Base-by-base conservation (phyloP, 2,113 vertebrate genomes). In the Zootoca vivipara region DNA sequence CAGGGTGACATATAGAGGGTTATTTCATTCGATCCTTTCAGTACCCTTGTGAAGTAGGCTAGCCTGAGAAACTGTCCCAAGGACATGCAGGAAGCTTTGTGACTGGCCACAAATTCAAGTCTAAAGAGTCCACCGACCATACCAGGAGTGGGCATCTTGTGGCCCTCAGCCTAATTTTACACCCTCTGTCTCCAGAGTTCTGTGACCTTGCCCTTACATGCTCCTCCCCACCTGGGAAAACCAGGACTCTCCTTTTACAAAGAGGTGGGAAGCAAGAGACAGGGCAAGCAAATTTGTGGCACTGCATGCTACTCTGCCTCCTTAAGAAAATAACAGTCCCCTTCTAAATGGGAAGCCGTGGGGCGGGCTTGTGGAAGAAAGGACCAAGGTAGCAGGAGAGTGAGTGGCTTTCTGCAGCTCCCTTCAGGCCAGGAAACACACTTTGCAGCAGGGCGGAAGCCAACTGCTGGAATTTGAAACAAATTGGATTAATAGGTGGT, bases 401-500 rank as follows among this genome's bases (percentile, higher is more conserved):
- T 90, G 91, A 90, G 92, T 90, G 91, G 90, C 90, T 74, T 93
- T 92, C 87, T 89, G 89, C 93, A 93, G 93, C 92, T 90, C 94
- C 46, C 93, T 91, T 1, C 92, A 90, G 95, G 92, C 93, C 90
- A 89, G 86, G 92, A 92, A 93, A 94, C 91, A 80, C 86, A 85
- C 90, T 91, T 94, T 94, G 89, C 90, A 92, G 88, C 92, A 95
- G 93, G 91, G 93, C 86, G 93, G 89, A 95, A 94, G 93, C 90
- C 93, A 92, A 94, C 94, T 95, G 94, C 91, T 95, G 94, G 95
- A 95, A 94, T 93, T 90, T 93, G 95, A 95, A 94, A 95, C 94
- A 96, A 95, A 95, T 95, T 95, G 95, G 94, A 95, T 95, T 94
- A 95, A 94, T 94, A 95, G 94, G 92, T 95, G 94, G 94, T 95